These are phyloP conservation scores for Drosophila prosaltans DNA, from an alignment of 1,140 invertebrate genomes.

Conservation along the genomic window DNA sequence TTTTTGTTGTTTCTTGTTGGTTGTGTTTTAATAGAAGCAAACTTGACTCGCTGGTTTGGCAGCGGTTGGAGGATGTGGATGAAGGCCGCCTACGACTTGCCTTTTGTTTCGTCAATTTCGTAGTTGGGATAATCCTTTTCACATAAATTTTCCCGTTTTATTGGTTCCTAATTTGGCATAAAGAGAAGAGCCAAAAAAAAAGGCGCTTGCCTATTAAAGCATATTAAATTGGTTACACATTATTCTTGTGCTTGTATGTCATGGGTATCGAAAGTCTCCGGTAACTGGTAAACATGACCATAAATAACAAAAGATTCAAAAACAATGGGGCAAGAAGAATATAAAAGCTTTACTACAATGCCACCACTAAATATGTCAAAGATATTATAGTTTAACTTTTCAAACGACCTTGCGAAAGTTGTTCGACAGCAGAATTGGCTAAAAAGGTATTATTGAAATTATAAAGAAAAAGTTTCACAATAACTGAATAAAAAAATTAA, in stretches of 20 bases:
- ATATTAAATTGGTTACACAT: conserved; percentile 46
- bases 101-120: conserved; percentile 47
- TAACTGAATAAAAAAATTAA: not conserved
- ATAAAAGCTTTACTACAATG: conserved; percentile 31
- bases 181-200: conserved; percentile 1
- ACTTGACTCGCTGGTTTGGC: conserved; percentile 69
- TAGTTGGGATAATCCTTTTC: conserved; percentile 50
- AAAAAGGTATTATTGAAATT: conserved; percentile 16
- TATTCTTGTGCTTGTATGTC: conserved; percentile 37
- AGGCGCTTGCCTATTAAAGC: conserved; percentile 33
- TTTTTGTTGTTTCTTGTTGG: conserved; percentile 68
- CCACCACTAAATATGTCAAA: conserved; percentile 35
- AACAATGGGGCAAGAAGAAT: not conserved
- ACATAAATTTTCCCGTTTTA: conserved; percentile 60
- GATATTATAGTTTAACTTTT: conserved; percentile 44
- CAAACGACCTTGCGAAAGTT: conserved; percentile 44
- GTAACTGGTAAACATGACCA: conserved; percentile 64
- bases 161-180: conserved; percentile 52
- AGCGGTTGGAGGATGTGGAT: conserved; percentile 17
- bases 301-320: conserved; percentile 59
- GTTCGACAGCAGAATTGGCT: conserved; percentile 16
- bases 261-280: not conserved
- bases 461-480: not conserved
- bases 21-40: conserved; percentile 70
- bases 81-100: conserved; percentile 47